Evolutionary conservation across 2,888 invertebrate species (phyloP), one percentile per base, ranked within the genome.

Genomic region (Drosophila putrida): DNA sequence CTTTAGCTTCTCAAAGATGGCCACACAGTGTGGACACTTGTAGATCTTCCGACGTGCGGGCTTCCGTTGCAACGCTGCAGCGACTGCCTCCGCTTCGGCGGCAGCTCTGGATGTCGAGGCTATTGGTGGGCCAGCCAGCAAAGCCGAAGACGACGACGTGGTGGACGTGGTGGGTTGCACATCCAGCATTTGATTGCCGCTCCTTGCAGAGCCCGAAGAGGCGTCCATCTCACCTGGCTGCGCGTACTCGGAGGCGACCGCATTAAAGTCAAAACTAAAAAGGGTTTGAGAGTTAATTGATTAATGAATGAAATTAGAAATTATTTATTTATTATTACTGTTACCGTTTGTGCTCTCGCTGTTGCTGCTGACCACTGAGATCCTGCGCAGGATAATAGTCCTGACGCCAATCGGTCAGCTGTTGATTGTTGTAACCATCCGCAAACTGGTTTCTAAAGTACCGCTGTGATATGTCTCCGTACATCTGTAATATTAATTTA

Each of bases 21-120:
- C 84, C 39, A 83, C 85, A 57, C 93, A 93, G 53, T 92, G 91
- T 2, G 91, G 87, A 66, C 93, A 93, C 61, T 91, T 91, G 68
- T 91, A 93, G 9, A 90, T 86, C 77, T 92, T 92, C 57, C 89
- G 90, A 35, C 91, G 91, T 39, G 78, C 69, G 39, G 80, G 73
- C 47, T 88, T 78, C 2, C 77, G 66, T n/a, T 82, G 85, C 49
- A 73, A 25, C 4, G 75, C 79, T 9, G 75, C 60, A 36, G 82
- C 75, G 31, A 82, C 78, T 9, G 81, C 88, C 49, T 69, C 86
- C 38, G 78, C 79, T 62, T 70, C 78, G 51, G 80, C 80, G n/a
- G 81, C 78, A 11, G 79, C 81, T 44, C 83, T 47, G 0, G 89
- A 76, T 44, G 81, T 85, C 61, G 81, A 82, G 59, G 83, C 90